Base-by-base conservation (phyloP, 2,797 vertebrate species). In the Cyprinella venusta region DNA sequence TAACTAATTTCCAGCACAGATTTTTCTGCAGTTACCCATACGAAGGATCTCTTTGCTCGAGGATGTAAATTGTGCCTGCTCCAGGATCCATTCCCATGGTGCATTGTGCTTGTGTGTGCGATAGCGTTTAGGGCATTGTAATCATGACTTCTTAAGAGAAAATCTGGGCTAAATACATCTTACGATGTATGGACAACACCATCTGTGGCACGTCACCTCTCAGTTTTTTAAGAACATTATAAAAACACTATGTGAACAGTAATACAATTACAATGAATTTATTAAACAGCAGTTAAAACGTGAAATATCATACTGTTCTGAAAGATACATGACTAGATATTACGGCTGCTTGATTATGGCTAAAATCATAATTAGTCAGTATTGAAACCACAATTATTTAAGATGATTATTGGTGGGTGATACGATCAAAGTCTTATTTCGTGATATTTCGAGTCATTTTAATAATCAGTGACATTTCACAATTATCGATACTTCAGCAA, bases 1-100 rank as follows among this genome's bases (percentile, higher is more conserved):
- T 54, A 52, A 52, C 2, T 52, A 76, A 86, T 86, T 42, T 84
- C 65, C 86, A 76, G 83, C 69, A 5, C 18, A 63, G 18, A 78
- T 67, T 56, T 13, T 15, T 48, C 30, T 18, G 24, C 13, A 74
- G 18, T 26, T 33, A 13, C n/a, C 21, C 33, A 40, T 78, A 64
- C 68, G 54, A 78, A 61, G n/a, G 50, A 69, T 33, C 54, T 42
- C 24, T 81, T 81, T 84, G 79, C 45, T 16, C 15, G 5, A 68
- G 19, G 40, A 19, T 1, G 48, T 59, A 80, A 77, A 77, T 24
- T 8, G 42, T 69, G 21, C 4, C 50, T 6, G 36, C 19, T 52
- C 36, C 10, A 67, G 18, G 63, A 24, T 79, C 16, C 42, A 72
- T 84, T 80, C 56, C 26, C 71, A 83, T 78, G 42, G 36, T 64